A percentile compares a stretch with the other conserved stretches of the same genome.
Evolutionary conservation across 2,113 vertebrate genomes (phyloP).

Genomic region (Ophthalmolycus amberensis): DNA sequence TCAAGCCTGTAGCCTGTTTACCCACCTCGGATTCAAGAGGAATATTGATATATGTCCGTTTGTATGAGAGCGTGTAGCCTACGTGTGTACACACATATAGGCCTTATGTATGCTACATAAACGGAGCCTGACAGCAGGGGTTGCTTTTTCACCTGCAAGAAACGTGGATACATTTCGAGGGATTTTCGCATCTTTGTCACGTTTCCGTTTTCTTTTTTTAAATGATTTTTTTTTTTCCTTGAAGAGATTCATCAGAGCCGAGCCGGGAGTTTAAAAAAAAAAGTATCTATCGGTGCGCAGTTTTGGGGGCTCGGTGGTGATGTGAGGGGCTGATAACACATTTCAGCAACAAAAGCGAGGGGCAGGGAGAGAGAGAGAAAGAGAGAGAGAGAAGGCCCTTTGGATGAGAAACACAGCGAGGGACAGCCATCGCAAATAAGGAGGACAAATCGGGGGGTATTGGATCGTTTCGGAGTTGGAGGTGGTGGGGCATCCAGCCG

Average conservation of each 20-base stretch:
- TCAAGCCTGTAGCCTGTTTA: conserved; percentile 59
- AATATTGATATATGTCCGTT: conserved; percentile 48
- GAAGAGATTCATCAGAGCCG: conserved; percentile 34
- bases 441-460: conserved; percentile 60
- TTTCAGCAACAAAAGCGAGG: conserved; percentile 79
- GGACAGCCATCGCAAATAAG: conserved; percentile 74
- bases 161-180: conserved; percentile 76
- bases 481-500: conserved; percentile 47
- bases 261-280: conserved; percentile 26
- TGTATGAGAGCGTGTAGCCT: conserved; percentile 16
- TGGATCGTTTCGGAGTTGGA: conserved; percentile 40
- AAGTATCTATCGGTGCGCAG: conserved; percentile 70
- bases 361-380: conserved; percentile 54
- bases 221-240: background rate
- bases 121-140: conserved; percentile 75
- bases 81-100: conserved; percentile 20
- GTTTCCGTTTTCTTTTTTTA: conserved; percentile 40
- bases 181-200: conserved; percentile 69
- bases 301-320: conserved; percentile 72
- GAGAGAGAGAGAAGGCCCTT: conserved; percentile 66
- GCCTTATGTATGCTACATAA: conserved; percentile 56
- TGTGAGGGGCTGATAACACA: conserved; percentile 77
- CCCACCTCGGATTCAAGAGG: conserved; percentile 59
- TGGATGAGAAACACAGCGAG: conserved; percentile 72
- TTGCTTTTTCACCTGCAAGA: conserved; percentile 74